These are phyloP conservation scores for Atrina japonica DNA, from an alignment of 2,888 invertebrate genomes.

Conservation along the genomic window DNA sequence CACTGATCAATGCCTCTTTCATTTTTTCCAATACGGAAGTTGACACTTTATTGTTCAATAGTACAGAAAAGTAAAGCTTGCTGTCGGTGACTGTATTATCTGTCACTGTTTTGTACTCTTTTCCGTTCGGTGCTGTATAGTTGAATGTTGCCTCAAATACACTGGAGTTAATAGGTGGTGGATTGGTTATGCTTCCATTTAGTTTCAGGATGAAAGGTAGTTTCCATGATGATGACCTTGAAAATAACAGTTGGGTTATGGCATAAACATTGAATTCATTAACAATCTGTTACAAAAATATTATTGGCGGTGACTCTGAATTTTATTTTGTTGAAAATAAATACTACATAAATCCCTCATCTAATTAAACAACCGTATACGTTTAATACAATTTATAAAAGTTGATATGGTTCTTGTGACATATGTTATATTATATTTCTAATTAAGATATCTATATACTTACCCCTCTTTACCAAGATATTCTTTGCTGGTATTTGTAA, in stretches of 20 bases:
- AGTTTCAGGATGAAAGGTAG: conserved; percentile 38
- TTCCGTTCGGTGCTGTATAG: conserved; percentile 34
- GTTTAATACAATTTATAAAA: too few species aligned
- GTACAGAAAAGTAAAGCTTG: conserved; percentile 42
- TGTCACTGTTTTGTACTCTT: conserved; percentile 38
- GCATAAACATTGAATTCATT: too few species aligned
- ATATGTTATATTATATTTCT: too few species aligned
- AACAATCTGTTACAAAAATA: conserved; percentile 2
- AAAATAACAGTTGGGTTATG: background rate
- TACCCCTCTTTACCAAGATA: conserved; percentile 33
- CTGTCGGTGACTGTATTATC: conserved; percentile 40
- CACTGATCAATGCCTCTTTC: conserved; percentile 45
- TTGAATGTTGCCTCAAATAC: conserved; percentile 42
- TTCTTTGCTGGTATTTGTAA: conserved; percentile 25
- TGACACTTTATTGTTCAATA: conserved; percentile 54
- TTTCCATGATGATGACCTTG: conserved; percentile 35
- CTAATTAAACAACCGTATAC: too few species aligned
- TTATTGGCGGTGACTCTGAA: background rate
- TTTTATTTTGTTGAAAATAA: background rate
- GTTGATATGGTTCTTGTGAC: too few species aligned
- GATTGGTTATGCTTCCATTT: conserved; percentile 22
- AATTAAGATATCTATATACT: too few species aligned
- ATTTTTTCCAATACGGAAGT: conserved; percentile 41
- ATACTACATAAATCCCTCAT: background rate
- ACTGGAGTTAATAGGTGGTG: conserved; percentile 30